Conservation (phyloP, 2,888 invertebrate species). For the Andrena marginata region DNA sequence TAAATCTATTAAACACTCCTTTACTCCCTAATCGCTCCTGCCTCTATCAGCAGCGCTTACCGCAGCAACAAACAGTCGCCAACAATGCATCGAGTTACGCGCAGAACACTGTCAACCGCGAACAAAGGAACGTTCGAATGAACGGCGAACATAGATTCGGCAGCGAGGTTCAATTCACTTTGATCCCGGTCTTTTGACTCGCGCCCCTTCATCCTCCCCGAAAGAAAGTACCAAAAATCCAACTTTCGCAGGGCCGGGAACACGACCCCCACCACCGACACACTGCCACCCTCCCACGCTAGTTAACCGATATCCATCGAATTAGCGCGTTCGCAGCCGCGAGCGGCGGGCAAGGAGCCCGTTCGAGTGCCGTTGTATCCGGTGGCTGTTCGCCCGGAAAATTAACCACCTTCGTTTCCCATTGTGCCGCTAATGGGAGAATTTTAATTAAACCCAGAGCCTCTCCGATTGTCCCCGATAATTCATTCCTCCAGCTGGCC, state of each 20-base stretch:
- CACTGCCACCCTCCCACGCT: conserved; percentile 9
- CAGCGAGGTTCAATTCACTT: no score
- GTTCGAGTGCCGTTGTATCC: conserved; percentile 44
- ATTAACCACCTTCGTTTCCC: conserved; percentile 62
- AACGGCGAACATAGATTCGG: no score
- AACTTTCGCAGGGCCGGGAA: no score
- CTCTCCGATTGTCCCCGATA: conserved; percentile 29
- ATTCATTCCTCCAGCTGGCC: conserved; percentile 57
- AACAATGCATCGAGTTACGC: not conserved
- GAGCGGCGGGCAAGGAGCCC: conserved; percentile 15
- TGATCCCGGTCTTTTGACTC: no score
- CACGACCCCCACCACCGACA: not conserved
- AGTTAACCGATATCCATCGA: conserved; percentile 38
- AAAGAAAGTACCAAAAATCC: no score
- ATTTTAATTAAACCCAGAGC: conserved; percentile 64
- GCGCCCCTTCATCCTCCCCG: no score
- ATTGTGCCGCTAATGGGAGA: conserved; percentile 63
- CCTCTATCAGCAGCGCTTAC: not conserved
- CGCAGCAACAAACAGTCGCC: not conserved
- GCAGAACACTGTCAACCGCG: not conserved
- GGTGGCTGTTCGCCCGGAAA: conserved; percentile 56
- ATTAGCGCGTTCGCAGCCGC: conserved; percentile 24
- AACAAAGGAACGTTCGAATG: no score
- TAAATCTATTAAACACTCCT: conserved; percentile 57
- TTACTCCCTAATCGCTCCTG: conserved; percentile 35